phyloP scores from a whole-genome alignment of 2,888 invertebrate genomes.

The Rhimphoctona megacephalus region DNA sequence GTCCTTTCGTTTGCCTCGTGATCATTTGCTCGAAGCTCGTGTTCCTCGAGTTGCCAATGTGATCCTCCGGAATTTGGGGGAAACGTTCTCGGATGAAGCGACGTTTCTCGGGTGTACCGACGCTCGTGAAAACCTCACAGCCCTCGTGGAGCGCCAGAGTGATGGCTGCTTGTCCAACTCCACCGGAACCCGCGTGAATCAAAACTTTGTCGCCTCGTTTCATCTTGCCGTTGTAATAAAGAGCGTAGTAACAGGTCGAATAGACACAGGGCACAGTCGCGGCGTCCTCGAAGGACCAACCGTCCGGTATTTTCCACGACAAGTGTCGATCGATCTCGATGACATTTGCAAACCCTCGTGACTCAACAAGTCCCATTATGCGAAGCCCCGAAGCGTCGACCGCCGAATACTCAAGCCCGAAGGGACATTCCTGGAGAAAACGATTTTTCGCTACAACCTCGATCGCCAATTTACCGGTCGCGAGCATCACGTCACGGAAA shows the following conservation, averaged over 20 bases:
- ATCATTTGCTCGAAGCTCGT: constrained; percentile 95
- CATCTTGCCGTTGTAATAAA: constrained; percentile 87
- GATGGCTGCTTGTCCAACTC: constrained; percentile 90
- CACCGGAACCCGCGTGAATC: constrained; percentile 85
- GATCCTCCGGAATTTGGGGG: constrained; percentile 86
- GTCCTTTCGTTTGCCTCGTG: constrained; percentile 91
- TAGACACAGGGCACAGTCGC: constrained; percentile 89
- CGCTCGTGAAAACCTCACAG: constrained; percentile 88
- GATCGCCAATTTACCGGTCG: constrained; percentile 94
- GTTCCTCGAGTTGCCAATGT: constrained; percentile 95
- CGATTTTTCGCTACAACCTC: constrained; percentile 91
- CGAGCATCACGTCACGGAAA: constrained; percentile 97
- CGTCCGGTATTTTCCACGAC: constrained; percentile 86
- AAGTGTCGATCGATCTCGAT: constrained; percentile 85
- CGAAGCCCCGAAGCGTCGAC: constrained; percentile 84
- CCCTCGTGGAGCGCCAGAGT: constrained; percentile 87
- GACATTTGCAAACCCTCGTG: constrained; percentile 85
- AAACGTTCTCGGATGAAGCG: constrained; percentile 86
- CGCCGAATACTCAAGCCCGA: constrained; percentile 90
- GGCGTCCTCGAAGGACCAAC: constrained; percentile 88
- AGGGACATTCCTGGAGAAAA: constrained; percentile 88
- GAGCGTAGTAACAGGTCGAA: constrained; percentile 87
- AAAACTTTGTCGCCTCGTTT: constrained; percentile 84
- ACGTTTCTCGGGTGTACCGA: constrained; percentile 86
- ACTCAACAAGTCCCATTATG: constrained; percentile 84